Evolutionary conservation across 2,797 vertebrate species (phyloP), one percentile per base, ranked within the genome.

Genomic region (Psittacula derbiana): DNA sequence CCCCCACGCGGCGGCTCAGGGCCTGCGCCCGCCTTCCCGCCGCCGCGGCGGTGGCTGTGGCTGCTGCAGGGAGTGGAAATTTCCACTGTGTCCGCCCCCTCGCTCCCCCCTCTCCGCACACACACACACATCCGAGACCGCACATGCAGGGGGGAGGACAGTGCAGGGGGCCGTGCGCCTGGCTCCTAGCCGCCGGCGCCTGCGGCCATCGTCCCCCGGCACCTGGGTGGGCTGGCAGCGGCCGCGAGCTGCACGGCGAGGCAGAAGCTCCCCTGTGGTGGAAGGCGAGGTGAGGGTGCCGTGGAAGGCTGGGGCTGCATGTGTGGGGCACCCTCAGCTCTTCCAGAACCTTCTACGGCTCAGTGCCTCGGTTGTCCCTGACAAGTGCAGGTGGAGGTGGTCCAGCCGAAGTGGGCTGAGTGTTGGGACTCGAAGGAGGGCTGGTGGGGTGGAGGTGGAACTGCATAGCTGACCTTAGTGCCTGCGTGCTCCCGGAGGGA

Each of bases 31-130:
- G 86, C 93, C 16, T 58, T 80, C 64, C 75, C 81, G 25, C 81
- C 85, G 38, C 41, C 10, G 83, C 80, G n/a, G 88, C 71, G 23
- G 79, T 16, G 67, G 61, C 79, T 43, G 79, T 66, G 49, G 31
- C 62, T 88, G 92, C 92, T 83, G 95, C 96, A 96, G 91, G 78
- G 86, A 96, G 95, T 96, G 96, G 95, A 95, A 96, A 92, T 95
- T 96, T 96, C 96, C 96, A 96, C 91, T 58, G 80, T 73, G 66
- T 44, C 84, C 85, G 73, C 80, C 92, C 72, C 58, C 41, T 38
- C 46, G 40, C 65, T 30, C 49, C 52, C 82, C 76, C n/a, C n/a
- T 16, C 53, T 33, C n/a, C 55, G n/a, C n/a, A 6, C 49, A 7
- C 46, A 13, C 46, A n/a, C 53, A n/a, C 53, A 55, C 31, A 7